Conservation (phyloP, 2,888 invertebrate species). For the Pseudococcus viburni region DNA sequence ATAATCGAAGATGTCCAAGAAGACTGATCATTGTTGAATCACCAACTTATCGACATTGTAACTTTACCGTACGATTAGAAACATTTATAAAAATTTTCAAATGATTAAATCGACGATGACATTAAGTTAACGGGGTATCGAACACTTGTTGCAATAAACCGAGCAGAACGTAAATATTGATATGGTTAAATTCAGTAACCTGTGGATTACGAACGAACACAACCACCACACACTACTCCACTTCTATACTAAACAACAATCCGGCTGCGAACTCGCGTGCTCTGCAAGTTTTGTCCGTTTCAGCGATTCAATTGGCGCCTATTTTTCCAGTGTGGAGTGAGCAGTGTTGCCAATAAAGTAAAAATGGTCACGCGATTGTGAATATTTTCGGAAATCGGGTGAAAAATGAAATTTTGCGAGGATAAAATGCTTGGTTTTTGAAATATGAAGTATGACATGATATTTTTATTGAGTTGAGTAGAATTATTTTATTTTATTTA, state of each 20-base stretch:
- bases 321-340: conserved; percentile 2
- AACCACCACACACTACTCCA: conserved; percentile 60
- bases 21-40: not conserved
- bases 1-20: not conserved
- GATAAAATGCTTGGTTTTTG: too few relatives aligned
- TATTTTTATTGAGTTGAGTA: too few relatives aligned
- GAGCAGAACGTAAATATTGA: conserved; percentile 64
- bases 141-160: conserved; percentile 65
- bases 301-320: conserved; percentile 46
- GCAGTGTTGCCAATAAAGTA: not conserved
- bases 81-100: not conserved
- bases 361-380: not conserved
- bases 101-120: conserved; percentile 41
- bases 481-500: too few relatives aligned
- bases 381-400: not conserved
- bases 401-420: too few relatives aligned
- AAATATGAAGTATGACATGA: too few relatives aligned
- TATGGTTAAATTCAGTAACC: conserved; percentile 46
- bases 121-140: conserved; percentile 60
- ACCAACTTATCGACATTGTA: not conserved
- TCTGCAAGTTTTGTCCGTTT: conserved; percentile 44
- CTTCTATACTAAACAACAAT: conserved; percentile 48
- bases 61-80: not conserved
- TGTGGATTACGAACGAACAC: conserved; percentile 24
- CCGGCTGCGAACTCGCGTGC: conserved; percentile 48